Percentiles rank a stretch among this genome's conserved stretches.
Evolutionary conservation across 2,797 vertebrate species (phyloP).

Genomic region (Lagocephalus sceleratus): DNA sequence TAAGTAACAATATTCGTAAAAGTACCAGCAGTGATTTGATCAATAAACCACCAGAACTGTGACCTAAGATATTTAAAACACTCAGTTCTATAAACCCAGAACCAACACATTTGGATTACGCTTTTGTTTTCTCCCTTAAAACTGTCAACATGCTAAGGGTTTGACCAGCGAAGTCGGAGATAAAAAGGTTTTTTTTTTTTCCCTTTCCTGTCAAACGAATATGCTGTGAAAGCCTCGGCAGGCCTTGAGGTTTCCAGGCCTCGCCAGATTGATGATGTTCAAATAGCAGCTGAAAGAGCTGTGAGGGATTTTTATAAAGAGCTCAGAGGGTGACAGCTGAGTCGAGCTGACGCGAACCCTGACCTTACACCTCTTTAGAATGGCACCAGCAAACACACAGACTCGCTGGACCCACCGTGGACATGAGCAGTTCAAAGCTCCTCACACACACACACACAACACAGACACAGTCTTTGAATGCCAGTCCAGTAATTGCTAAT

Average conservation of each 20-base stretch:
- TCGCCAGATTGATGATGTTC: slow-evolving; percentile 60
- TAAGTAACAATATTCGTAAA: too few relatives aligned
- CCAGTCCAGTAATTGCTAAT: slow-evolving; percentile 52
- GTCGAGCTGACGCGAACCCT: slow-evolving; percentile 62
- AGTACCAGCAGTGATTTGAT: too few relatives aligned
- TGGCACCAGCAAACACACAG: slow-evolving; percentile 45
- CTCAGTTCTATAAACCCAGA: not conserved
- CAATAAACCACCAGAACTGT: too few relatives aligned
- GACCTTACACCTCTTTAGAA: slow-evolving; percentile 70
- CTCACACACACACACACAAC: slow-evolving; percentile 10
- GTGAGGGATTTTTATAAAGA: slow-evolving; percentile 64
- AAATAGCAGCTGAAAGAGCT: slow-evolving; percentile 68
- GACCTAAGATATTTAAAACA: too few relatives aligned
- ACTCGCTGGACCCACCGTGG: slow-evolving; percentile 17
- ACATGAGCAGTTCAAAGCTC: not conserved
- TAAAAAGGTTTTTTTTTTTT: slow-evolving; percentile 9
- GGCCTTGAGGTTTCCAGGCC: slow-evolving; percentile 41
- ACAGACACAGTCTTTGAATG: slow-evolving; percentile 44
- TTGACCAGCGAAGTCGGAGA: not conserved
- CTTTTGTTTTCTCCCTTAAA: too few relatives aligned
- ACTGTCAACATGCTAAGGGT: not conserved
- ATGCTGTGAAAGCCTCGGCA: slow-evolving; percentile 12
- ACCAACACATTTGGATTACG: not conserved
- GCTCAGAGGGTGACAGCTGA: slow-evolving; percentile 67
- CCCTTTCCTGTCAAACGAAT: slow-evolving; percentile 7